phyloP scores from a whole-genome alignment of 2,113 vertebrate genomes.

The Petrocephalus zakoni region DNA sequence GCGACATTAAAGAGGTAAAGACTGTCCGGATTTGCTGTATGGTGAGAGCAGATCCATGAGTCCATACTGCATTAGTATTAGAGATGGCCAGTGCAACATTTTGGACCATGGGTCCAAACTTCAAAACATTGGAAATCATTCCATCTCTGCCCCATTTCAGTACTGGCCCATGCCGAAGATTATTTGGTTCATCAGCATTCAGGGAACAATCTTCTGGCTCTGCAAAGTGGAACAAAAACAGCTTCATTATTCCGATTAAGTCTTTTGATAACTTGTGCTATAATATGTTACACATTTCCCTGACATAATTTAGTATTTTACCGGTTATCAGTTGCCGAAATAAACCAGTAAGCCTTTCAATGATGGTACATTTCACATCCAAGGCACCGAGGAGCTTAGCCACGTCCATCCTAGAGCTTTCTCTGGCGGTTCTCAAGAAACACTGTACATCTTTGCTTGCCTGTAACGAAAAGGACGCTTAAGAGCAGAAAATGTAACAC shows the following conservation, averaged over 20 bases:
- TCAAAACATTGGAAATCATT: slow-evolving; percentile 29
- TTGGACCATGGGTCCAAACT: slow-evolving; percentile 45
- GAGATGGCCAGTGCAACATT: slow-evolving; percentile 39
- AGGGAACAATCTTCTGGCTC: slow-evolving; percentile 24
- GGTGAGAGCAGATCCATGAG: slow-evolving; percentile 31
- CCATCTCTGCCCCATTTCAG: slow-evolving; percentile 8
- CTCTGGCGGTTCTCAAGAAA: slow-evolving; percentile 34
- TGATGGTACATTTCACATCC: slow-evolving; percentile 37
- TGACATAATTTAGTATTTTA: slow-evolving; percentile 28
- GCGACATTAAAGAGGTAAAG: slow-evolving; percentile 14
- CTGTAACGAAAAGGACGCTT: slow-evolving; percentile 27
- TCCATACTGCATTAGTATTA: slow-evolving; percentile 39
- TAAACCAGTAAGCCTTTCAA: slow-evolving; percentile 35
- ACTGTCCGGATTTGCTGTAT: slow-evolving; percentile 32
- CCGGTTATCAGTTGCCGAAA: slow-evolving; percentile 37
- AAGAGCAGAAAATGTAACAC: neutral
- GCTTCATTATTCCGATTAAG: neutral
- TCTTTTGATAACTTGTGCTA: neutral
- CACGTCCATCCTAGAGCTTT: slow-evolving; percentile 17
- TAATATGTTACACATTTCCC: neutral
- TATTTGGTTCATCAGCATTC: slow-evolving; percentile 13
- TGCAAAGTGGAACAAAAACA: slow-evolving; percentile 22
- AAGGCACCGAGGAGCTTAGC: slow-evolving; percentile 29
- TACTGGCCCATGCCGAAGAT: neutral
- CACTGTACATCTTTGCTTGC: slow-evolving; percentile 41